These are phyloP conservation scores for Thunnus thynnus DNA, from an alignment of 2,113 vertebrate genomes.

Conservation along the genomic window DNA sequence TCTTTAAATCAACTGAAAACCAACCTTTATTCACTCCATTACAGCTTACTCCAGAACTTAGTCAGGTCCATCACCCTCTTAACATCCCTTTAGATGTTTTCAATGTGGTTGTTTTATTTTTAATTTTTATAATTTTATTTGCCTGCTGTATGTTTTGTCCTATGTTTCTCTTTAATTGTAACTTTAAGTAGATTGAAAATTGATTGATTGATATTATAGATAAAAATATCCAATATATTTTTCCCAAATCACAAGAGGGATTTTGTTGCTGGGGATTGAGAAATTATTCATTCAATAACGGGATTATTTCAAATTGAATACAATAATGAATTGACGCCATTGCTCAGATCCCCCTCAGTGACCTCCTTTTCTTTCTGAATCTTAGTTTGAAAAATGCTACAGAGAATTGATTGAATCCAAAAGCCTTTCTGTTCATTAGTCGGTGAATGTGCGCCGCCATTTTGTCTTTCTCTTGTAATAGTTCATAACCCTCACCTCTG, in stretches of 20 bases:
- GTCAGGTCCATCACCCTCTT: too few relatives aligned
- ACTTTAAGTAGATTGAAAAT: too few relatives aligned
- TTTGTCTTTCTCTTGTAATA: conserved; percentile 53
- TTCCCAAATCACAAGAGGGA: too few relatives aligned
- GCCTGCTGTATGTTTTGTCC: not conserved
- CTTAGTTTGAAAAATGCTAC: conserved; percentile 21
- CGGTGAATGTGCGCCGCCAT: conserved; percentile 30
- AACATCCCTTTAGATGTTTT: not conserved
- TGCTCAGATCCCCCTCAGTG: not conserved
- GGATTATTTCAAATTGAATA: not conserved
- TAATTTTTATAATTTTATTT: not conserved
- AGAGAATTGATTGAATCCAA: conserved; percentile 17
- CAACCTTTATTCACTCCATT: too few relatives aligned
- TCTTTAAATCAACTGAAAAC: too few relatives aligned
- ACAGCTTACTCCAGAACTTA: not conserved
- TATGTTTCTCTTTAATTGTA: too few relatives aligned
- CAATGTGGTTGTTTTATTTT: not conserved
- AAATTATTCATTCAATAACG: not conserved
- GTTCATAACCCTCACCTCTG: conserved; percentile 77
- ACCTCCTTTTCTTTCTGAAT: conserved; percentile 9
- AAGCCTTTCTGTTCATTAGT: conserved; percentile 36
- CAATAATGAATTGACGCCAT: not conserved
- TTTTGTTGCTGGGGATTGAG: conserved; percentile 1
- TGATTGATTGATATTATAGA: too few relatives aligned
- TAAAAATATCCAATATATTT: too few relatives aligned